Base-by-base conservation (phyloP, 2,888 invertebrate genomes). In the Cephalotes varians region DNA sequence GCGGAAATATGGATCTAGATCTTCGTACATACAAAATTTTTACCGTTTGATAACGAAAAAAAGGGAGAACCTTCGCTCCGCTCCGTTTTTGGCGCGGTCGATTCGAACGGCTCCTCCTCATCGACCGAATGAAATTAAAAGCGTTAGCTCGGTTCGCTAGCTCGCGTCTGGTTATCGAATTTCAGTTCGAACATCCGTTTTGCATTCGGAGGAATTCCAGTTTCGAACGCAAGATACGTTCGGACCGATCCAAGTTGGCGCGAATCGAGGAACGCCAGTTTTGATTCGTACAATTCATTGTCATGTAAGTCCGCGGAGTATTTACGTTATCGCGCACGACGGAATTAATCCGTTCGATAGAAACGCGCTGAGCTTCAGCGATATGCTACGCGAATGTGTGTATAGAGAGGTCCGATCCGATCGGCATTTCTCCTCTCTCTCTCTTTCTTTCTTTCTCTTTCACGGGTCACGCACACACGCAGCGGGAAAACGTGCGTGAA, bases 311-410 rank as follows among this genome's bases (percentile, higher is more conserved):
- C 31, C 40, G 12, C 49, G 10, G 18, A 47, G n/a, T 47, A 44
- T 71, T 71, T 58, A 56, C 56, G 77, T 69, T 79, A 71, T 71
- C 77, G 71, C 25, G 71, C 71, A 34, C 37, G 77, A 34, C 67
- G 31, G 40, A 69, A 56, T 69, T 77, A 77, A 77, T 77, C 56
- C 69, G 77, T 79, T 71, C 71, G 76, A 76, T 67, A 76, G 28
- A 12, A 37, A 37, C 37, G 65, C 51, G 49, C 37, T 65, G 67
- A 76, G 18, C 71, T 34, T 71, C 37, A 18, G 37, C 71, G 56
- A 71, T 56, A 34, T 21, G 71, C 64, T 25, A 56, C 40, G 31
- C 15, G 65, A n/a, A 15, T 21, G 67, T 21, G 44, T 21, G 69
- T n/a, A 2, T 18, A n/a, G 31, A 69, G 28, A 47, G 56, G 56